Conservation (phyloP, 2,888 invertebrate species). For the Carcina quercana region DNA sequence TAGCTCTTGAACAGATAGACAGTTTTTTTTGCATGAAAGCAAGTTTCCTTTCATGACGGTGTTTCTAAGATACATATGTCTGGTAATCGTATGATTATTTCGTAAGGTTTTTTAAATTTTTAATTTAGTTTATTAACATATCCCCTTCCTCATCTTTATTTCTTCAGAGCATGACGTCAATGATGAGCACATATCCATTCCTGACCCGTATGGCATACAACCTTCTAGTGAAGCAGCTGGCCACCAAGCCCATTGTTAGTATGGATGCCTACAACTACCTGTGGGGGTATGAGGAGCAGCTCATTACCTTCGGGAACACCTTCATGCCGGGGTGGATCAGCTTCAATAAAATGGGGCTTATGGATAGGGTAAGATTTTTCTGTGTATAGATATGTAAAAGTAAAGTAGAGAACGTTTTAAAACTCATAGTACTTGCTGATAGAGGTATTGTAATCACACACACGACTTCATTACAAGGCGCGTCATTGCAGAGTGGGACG, state of each 20-base stretch:
- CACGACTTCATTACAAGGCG: too few relatives aligned
- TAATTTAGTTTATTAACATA: too few relatives aligned
- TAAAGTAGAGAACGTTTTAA: not conserved
- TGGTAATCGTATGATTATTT: too few relatives aligned
- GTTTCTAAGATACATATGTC: too few relatives aligned
- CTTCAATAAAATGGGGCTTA: slow-evolving; percentile 82
- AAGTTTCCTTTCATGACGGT: too few relatives aligned
- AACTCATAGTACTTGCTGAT: not conserved
- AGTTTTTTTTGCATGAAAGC: too few relatives aligned
- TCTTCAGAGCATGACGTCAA: not conserved
- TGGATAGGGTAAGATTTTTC: slow-evolving; percentile 84
- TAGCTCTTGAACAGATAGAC: too few relatives aligned
- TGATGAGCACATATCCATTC: not conserved
- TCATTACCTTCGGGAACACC: slow-evolving; percentile 80
- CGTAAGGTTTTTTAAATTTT: too few relatives aligned
- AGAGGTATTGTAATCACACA: not conserved
- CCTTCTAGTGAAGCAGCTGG: slow-evolving; percentile 68
- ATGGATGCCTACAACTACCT: slow-evolving; percentile 81
- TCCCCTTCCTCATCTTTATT: slow-evolving; percentile 55
- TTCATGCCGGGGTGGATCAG: slow-evolving; percentile 81
- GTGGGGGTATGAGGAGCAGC: slow-evolving; percentile 87
- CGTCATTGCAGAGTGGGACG: too few relatives aligned
- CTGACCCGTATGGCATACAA: slow-evolving; percentile 62
- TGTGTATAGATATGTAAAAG: not conserved
- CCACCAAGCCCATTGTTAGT: slow-evolving; percentile 77